Base-by-base conservation (phyloP, 2,113 vertebrate genomes). In the Coturnix japonica region DNA sequence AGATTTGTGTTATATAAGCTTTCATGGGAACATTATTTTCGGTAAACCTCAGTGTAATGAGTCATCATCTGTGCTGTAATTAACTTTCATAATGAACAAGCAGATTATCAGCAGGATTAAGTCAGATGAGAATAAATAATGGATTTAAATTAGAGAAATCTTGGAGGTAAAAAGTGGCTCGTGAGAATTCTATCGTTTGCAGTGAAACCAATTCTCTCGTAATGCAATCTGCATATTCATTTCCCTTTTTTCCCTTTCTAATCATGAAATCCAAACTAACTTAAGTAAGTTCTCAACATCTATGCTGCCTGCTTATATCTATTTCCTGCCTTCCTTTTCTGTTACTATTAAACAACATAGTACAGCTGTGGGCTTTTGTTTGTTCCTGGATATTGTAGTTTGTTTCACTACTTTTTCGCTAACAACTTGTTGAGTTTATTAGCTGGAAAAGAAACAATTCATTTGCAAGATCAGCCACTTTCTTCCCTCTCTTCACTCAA, bases 41-140 rank as follows among this genome's bases (percentile, higher is more conserved):
- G 0, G 91, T 90, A 85, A 92, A 85, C 80, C 89, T 95, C 39
- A 1, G 53, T 86, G 77, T 87, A 86, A 71, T 96, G 94, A 95
- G 87, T 96, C 94, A 96, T 80, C 85, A 44, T 83, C 77, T 61
- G 91, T 74, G 81, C 87, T 90, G 90, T 90, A 94, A 96, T 94
- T 95, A 92, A 91, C 78, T 89, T 72, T 75, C 89, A 80, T 91
- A 93, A 96, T 41, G 91, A 96, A 80, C 57, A 54, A 25, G 57
- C 70, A 81, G 95, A 91, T 91, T 76, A 95, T 63, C 91, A 82
- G 65, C 90, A 94, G 94, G 44, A 87, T 85, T 96, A n/a, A 23
- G 74, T 59, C 84, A 74, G 60, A 82, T 71, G 72, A 85, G 84
- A 80, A 91, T 84, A 89, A 90, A 87, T 85, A 83, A 85, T 41